Evolutionary conservation across 92 coral and sea anemone species (phyloP), one percentile per base, ranked within the genome.

Genomic region (Isaurus tuberculatus): DNA sequence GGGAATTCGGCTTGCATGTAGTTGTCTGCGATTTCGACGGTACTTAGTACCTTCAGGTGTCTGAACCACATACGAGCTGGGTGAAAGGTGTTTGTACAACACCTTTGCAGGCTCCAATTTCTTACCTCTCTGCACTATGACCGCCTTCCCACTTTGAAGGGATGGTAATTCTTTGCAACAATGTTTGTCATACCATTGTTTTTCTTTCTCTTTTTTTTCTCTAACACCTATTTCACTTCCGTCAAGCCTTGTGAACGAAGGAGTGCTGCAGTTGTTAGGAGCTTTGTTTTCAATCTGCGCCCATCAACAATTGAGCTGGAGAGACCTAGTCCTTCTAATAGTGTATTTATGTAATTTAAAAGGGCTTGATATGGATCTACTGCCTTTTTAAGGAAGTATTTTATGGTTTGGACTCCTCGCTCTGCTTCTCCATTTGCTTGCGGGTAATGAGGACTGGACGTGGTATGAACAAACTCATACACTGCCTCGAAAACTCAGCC

Each of bases 381-480:
- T 22, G 88, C 88, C 42, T 85, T 85, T 46, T 73, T 85, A 11
- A 85, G 73, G 27, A 85, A 68, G n/a, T 16, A 8, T 65, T 74
- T 74, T 14, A 85, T 79, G 32, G 83, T 85, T 73, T 85, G 88
- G 44, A 63, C 88, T 15, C 81, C 88, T 51, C 88, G 60, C 15
- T 83, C 77, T 0, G 83, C 88, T 42, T 85, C 83, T 17, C 83
- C 70, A 44, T 85, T 85, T 48, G 83, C 83, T 30, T 75, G 88
- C 33, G 83, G 83, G 68, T 74, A 85, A 16, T 46, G 65, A 7
- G 88, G 88, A 16, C 88, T 75, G 17, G 77, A 73, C 0, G 67
- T 84, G 34, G 73, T 85, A 67, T 85, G 88, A 8, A 75, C 72
- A 64, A 85, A 85, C 17, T 83, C 88, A 85, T 85, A n/a, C n/a